These are phyloP conservation scores for Vulpes vulpes DNA, from an alignment of 2,113 vertebrate species.

Conservation along the genomic window DNA sequence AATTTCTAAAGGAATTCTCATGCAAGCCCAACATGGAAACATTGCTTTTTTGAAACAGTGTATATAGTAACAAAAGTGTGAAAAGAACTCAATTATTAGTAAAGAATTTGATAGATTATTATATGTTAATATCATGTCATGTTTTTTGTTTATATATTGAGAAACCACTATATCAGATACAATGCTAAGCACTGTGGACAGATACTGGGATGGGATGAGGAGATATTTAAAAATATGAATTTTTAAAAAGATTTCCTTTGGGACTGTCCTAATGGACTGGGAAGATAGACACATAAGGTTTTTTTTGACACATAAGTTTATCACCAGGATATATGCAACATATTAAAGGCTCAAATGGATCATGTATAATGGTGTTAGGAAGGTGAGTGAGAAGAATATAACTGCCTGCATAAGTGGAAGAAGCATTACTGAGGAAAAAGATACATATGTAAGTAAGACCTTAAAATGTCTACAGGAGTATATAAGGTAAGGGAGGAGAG, in stretches of 20 bases:
- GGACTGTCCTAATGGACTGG: neutral
- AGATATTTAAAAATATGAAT: neutral
- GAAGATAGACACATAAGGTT: neutral
- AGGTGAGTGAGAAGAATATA: neutral
- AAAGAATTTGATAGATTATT: neutral
- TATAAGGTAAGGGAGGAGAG: neutral
- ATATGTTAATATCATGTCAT: neutral
- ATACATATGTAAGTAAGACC: neutral
- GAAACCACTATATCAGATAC: neutral
- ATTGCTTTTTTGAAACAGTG: neutral
- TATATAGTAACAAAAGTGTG: neutral
- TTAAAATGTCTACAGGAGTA: neutral
- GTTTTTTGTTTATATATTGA: neutral
- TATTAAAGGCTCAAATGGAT: neutral
- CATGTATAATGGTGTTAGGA: neutral
- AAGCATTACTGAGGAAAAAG: neutral
- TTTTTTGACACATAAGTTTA: neutral
- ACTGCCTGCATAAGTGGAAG: neutral
- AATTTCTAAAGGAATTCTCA: conserved; percentile 29
- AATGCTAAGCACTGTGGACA: neutral
- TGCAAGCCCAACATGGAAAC: neutral
- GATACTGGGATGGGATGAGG: neutral
- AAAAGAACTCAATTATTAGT: neutral
- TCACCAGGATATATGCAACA: neutral
- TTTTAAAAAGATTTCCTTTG: neutral